Percentiles rank a stretch among this genome's conserved stretches.
Evolutionary conservation across 2,888 invertebrate species (phyloP).

Genomic region (Chrysolina oricalcia): DNA sequence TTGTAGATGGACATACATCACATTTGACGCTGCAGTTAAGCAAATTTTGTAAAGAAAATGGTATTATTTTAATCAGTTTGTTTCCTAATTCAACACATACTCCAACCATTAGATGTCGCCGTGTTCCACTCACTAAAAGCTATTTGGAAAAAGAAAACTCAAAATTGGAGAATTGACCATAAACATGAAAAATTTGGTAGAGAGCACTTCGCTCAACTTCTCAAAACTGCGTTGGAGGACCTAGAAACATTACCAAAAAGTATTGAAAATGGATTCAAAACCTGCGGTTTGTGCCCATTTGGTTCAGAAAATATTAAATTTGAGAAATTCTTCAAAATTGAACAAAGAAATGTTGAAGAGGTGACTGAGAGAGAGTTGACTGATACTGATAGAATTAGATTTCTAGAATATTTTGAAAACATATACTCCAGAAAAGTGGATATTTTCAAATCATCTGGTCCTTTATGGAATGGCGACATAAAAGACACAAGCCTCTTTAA

Average conservation of each 20-base stretch:
- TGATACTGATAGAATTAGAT: neutral
- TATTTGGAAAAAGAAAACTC: slow-evolving; percentile 35
- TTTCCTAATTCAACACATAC: slow-evolving; percentile 35
- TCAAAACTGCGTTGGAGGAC: slow-evolving; percentile 1
- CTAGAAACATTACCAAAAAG: slow-evolving; percentile 6
- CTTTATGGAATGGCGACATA: slow-evolving; percentile 10
- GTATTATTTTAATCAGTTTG: slow-evolving; percentile 42
- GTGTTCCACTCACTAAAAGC: slow-evolving; percentile 36
- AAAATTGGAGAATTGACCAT: slow-evolving; percentile 15
- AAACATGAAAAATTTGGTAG: neutral
- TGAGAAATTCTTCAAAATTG: slow-evolving; percentile 14
- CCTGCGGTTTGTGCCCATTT: neutral
- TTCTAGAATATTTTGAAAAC: slow-evolving; percentile 1
- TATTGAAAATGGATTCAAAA: slow-evolving; percentile 7
- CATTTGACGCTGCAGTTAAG: slow-evolving; percentile 43
- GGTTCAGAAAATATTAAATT: no score
- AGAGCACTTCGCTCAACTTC: neutral
- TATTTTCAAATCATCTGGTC: slow-evolving; percentile 6
- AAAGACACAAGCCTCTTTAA: slow-evolving; percentile 3
- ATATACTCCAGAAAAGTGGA: neutral
- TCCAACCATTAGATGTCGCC: slow-evolving; percentile 43
- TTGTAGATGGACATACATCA: slow-evolving; percentile 44
- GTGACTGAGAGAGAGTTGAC: slow-evolving; percentile 1
- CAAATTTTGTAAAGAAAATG: slow-evolving; percentile 41
- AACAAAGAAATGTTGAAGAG: slow-evolving; percentile 3